These are phyloP conservation scores for Zaprionus tsacasi DNA, from an alignment of 1,140 invertebrate species.

Conservation along the genomic window DNA sequence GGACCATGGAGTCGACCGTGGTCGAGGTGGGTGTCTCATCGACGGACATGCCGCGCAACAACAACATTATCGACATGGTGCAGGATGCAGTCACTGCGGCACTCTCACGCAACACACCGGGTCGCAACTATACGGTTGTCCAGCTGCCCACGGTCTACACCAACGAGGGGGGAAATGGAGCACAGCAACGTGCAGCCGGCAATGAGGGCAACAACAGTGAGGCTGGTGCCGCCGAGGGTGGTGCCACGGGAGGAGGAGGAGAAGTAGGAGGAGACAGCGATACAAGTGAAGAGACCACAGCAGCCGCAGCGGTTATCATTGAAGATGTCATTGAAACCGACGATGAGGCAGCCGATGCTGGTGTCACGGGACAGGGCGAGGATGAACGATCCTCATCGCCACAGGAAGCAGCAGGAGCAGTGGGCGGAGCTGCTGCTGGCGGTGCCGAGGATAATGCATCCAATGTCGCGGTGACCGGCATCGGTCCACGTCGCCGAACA, in stretches of 20 bases:
- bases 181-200: conserved; percentile 12
- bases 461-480: conserved; percentile 31
- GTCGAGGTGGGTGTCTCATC: conserved; percentile 84
- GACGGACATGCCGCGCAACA: conserved; percentile 78
- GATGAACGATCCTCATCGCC: conserved; percentile 11
- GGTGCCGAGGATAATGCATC: conserved; percentile 22
- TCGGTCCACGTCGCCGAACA: conserved; percentile 79
- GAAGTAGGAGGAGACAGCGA: conserved; percentile 28
- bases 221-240: conserved; percentile 7
- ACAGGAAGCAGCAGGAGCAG: neutral
- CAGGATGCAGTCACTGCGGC: conserved; percentile 82
- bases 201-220: conserved; percentile 20
- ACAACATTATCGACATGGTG: conserved; percentile 82
- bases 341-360: conserved; percentile 57
- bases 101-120: conserved; percentile 67
- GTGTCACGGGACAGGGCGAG: conserved; percentile 33
- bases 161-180: conserved; percentile 54
- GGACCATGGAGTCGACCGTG: conserved; percentile 84
- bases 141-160: conserved; percentile 75
- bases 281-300: conserved; percentile 57
- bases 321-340: conserved; percentile 69
- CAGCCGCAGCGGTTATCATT: conserved; percentile 70
- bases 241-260: conserved; percentile 1
- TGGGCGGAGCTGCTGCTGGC: conserved; percentile 8
- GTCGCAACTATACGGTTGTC: conserved; percentile 77